phyloP scores from a whole-genome alignment of 1,140 invertebrate genomes.

The Belonocnema kinseyi region DNA sequence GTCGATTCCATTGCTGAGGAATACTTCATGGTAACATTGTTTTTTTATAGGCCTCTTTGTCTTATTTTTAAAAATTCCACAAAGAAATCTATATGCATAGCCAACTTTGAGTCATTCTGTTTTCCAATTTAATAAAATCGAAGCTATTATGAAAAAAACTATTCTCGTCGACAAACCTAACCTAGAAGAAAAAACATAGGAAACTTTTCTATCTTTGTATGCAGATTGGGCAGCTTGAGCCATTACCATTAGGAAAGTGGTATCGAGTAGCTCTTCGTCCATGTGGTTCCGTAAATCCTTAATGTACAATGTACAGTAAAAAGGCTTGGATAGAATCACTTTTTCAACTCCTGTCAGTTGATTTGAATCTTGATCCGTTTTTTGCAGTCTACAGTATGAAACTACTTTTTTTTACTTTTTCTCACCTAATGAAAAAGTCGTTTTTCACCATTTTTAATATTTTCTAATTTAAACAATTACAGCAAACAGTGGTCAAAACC shows the following conservation, averaged over 20 bases:
- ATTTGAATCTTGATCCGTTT: constrained; percentile 75
- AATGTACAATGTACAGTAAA: constrained; percentile 83
- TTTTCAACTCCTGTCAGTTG: constrained; percentile 53
- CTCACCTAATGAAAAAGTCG: constrained; percentile 51
- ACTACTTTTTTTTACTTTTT: constrained; percentile 59
- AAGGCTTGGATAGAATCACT: constrained; percentile 82
- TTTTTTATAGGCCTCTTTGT: no score
- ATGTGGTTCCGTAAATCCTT: constrained; percentile 76
- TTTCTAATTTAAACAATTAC: no score
- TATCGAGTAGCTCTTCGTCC: constrained; percentile 65
- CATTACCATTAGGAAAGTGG: constrained; percentile 82
- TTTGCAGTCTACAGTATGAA: constrained; percentile 72
- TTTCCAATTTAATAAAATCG: neutral
- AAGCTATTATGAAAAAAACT: neutral
- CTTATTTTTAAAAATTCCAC: neutral
- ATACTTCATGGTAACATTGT: no score
- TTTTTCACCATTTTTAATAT: neutral
- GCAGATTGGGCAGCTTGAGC: constrained; percentile 84
- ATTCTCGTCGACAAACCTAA: constrained; percentile 18
- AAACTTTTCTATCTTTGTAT: constrained; percentile 81
- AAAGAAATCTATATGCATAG: no score
- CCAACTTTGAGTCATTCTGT: neutral
- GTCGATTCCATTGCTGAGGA: no score
- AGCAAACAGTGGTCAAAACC: neutral
- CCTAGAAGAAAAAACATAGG: neutral